Evolutionary conservation across 2,888 invertebrate species (phyloP).

Genomic region (Crocallis elinguaria): DNA sequence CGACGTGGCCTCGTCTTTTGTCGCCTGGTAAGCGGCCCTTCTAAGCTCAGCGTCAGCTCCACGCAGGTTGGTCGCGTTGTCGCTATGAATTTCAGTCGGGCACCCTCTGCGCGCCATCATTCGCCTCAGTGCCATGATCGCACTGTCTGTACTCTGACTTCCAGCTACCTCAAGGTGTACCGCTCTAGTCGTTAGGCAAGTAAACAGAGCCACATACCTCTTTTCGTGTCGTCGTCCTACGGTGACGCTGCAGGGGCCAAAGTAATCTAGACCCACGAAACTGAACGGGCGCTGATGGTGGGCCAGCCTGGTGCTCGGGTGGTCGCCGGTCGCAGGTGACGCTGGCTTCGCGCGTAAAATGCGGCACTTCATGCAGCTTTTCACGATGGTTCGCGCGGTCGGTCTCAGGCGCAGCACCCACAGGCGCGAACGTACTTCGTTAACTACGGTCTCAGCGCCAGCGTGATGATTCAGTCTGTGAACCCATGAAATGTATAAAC

Average conservation of each 20-base stretch:
- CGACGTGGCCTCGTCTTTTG: conserved; percentile 1
- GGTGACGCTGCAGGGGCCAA: conserved; percentile 26
- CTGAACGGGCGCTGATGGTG: conserved; percentile 26
- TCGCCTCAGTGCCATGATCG: too few species aligned
- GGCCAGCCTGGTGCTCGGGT: background rate
- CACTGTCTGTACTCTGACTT: background rate
- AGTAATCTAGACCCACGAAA: conserved; percentile 30
- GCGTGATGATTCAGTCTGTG: too few species aligned
- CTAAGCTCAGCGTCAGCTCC: conserved; percentile 6
- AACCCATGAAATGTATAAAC: too few species aligned
- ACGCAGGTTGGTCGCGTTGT: conserved; percentile 25
- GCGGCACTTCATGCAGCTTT: too few species aligned
- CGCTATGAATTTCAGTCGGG: conserved; percentile 16
- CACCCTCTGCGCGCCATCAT: conserved; percentile 21
- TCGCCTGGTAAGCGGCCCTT: background rate
- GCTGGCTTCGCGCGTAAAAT: too few species aligned
- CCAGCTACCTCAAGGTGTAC: background rate
- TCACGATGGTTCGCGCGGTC: too few species aligned
- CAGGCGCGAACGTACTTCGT: too few species aligned
- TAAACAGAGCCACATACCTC: background rate
- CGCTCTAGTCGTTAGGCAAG: background rate
- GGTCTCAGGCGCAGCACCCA: too few species aligned
- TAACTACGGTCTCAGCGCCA: too few species aligned
- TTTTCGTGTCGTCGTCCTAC: conserved; percentile 27
- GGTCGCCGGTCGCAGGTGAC: too few species aligned